These are phyloP conservation scores for Ifrita kowaldi DNA, from an alignment of 2,113 vertebrate species.

Conservation along the genomic window DNA sequence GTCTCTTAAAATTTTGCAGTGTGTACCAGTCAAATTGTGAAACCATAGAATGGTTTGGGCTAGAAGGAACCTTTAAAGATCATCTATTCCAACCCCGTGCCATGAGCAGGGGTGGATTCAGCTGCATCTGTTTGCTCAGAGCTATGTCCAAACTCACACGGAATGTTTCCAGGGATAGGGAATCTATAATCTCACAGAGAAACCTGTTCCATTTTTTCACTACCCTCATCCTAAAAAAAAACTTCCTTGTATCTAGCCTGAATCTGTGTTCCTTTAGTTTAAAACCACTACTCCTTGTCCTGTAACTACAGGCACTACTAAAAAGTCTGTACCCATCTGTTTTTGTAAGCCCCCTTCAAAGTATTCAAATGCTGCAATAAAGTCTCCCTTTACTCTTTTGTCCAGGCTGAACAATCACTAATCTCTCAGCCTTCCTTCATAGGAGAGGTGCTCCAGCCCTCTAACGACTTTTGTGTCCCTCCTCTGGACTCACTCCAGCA, in stretches of 20 bases:
- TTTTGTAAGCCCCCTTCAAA: background rate
- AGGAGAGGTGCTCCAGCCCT: background rate
- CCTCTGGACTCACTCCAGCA: rapidly evolving
- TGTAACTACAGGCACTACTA: background rate
- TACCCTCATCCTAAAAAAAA: background rate
- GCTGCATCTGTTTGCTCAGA: background rate
- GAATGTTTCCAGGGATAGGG: background rate
- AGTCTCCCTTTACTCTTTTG: background rate
- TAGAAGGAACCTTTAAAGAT: background rate
- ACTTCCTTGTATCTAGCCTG: background rate
- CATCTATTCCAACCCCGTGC: background rate
- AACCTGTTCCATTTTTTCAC: background rate
- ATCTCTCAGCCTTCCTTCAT: background rate
- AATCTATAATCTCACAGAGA: background rate
- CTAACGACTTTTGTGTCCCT: background rate
- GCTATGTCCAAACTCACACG: rapidly evolving
- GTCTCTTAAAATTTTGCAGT: background rate
- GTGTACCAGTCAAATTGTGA: background rate
- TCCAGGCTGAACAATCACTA: background rate
- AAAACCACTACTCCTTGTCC: background rate
- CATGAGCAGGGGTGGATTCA: background rate
- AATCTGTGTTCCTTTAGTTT: background rate
- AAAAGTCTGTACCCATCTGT: background rate
- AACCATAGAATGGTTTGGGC: background rate
- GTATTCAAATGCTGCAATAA: background rate